Base-by-base conservation (phyloP, 2,113 vertebrate species). In the Tetrax tetrax region DNA sequence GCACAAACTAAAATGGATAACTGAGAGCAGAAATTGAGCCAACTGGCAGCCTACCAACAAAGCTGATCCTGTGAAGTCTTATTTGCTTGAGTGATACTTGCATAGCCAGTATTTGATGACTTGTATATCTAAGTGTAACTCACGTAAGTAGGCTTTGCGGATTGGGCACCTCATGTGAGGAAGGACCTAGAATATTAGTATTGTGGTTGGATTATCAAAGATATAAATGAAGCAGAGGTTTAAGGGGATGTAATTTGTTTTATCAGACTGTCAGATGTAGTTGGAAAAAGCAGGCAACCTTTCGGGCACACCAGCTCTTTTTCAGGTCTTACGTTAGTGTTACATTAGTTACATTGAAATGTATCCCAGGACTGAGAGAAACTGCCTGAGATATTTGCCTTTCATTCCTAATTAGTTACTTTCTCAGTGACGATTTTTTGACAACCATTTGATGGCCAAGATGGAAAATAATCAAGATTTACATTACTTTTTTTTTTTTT, bases 351-450 rank as follows among this genome's bases (percentile, higher is more conserved):
- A 56, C 29, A 16, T 47, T 75, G 59, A 97, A 94, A 75, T 7
- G 7, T 37, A 68, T 37, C 22, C 53, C 43, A 71, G 69, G 76
- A 84, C 72, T 92, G 41, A 63, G 28, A 68, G 48, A 60, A 94
- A 71, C 47, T 64, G 31, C n/a, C 14, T 56, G 51, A 61, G 74
- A 56, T 89, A 81, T 19, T 80, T 19, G 68, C 38, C 74, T 95
- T 97, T 93, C 83, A 43, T 88, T 96, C 93, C n/a, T 66, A 84
- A 74, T 83, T 91, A 91, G 41, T 78, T 92, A 51, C 77, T 56
- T 82, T 92, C 91, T 22, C 56, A 35, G 25, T 56, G 77, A 79
- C 35, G 60, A 41, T 71, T 91, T 96, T 83, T 94, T 89, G 74
- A 90, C 70, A 96, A 43, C 35, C n/a, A 48, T 25, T 12, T 87